Conservation (phyloP, 2,113 vertebrate genomes). For the Albula glossodonta region DNA sequence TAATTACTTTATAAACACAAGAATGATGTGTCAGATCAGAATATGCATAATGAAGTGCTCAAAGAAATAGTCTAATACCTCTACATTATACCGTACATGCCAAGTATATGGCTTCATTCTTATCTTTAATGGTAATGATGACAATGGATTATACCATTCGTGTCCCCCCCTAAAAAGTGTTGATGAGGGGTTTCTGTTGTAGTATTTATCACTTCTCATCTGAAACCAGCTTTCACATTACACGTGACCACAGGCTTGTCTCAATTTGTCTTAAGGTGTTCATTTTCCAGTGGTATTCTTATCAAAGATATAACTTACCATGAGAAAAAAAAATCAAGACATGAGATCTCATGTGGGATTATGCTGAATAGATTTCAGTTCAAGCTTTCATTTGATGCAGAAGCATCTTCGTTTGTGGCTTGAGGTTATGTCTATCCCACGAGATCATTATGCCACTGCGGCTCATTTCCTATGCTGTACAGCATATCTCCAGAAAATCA, state of each 20-base stretch:
- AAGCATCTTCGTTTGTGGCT: constrained; percentile 10
- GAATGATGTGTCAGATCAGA: too few species aligned
- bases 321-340: neutral
- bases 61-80: too few species aligned
- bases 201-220: neutral
- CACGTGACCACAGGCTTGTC: neutral
- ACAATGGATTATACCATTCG: too few species aligned
- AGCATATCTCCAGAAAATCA: constrained; percentile 11
- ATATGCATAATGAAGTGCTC: too few species aligned
- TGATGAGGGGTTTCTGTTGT: neutral
- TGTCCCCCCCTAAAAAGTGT: neutral
- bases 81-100: too few species aligned
- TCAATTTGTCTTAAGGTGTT: neutral
- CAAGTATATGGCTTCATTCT: too few species aligned
- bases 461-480: constrained; percentile 13
- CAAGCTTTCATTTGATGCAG: constrained; percentile 4
- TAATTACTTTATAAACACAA: too few species aligned
- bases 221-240: neutral
- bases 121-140: too few species aligned
- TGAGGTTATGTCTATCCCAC: constrained; percentile 20
- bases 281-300: neutral
- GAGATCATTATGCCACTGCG: neutral
- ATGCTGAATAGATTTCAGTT: neutral
- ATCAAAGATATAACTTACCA: neutral
- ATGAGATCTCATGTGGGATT: neutral